Evolutionary conservation across 2,113 vertebrate genomes (phyloP), one percentile per base, ranked within the genome.

Genomic region (Xenus cinereus): DNA sequence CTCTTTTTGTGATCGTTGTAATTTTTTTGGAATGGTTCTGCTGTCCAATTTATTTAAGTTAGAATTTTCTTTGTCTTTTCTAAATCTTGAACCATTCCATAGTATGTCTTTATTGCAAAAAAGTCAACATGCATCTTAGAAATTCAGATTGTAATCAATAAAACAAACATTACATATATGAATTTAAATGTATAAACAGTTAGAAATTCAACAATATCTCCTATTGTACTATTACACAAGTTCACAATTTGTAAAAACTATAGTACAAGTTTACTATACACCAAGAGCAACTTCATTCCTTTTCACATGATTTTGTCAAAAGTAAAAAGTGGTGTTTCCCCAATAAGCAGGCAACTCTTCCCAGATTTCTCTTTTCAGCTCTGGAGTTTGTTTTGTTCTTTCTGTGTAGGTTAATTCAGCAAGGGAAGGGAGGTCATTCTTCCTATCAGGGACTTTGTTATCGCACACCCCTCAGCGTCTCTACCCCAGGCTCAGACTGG

Each of bases 111-210:
- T 99, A 99, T 99, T 99, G 98, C 98, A 99, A 99, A 97, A 96
- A 99, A 99, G 98, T 99, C 99, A 99, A 99, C 99, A 99, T 99
- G 99, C 99, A 99, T 98, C 98, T 99, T 99, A 99, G 99, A 99
- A 99, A 99, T 99, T 98, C 98, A 98, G 98, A 98, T 99, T 98
- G 99, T 99, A 99, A 99, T 99, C 98, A 98, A 98, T 98, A 99
- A 99, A 99, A 99, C 99, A 99, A 99, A 99, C 99, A 98, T 99
- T 99, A 99, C 99, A 99, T 99, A 98, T 98, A 99, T 98, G 99
- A 98, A 98, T 99, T 99, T 98, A 99, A 98, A 99, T 98, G 99
- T 99, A 99, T 99, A 99, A 99, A 99, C 99, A 99, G 98, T 99
- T 99, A 99, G 99, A 99, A 99, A 99, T 99, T 98, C 98, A 98